Evolutionary conservation across 1,140 invertebrate genomes (phyloP).

Genomic region (Procambarus virginalis): DNA sequence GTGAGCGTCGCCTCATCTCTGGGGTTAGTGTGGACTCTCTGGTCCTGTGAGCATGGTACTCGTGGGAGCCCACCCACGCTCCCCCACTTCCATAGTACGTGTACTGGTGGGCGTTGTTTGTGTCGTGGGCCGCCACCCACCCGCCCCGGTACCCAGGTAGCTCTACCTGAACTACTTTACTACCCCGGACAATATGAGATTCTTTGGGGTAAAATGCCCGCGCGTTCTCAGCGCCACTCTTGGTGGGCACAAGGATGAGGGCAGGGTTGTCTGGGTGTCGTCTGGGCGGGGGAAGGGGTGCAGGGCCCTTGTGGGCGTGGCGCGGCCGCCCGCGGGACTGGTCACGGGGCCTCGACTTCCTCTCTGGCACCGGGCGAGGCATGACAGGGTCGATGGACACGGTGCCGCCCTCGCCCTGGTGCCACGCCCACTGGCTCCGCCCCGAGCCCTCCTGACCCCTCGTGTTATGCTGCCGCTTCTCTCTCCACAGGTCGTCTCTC

Average conservation of each 20-base stretch:
- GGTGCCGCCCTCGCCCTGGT: neutral
- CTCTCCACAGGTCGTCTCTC: neutral
- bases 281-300: conserved; percentile 65
- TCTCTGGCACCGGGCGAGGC: neutral
- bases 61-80: conserved; percentile 14
- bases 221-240: conserved; percentile 67
- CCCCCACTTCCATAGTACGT: neutral
- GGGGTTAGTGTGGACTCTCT: conserved; percentile 20
- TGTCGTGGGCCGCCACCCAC: conserved; percentile 22
- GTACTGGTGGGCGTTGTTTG: neutral
- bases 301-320: conserved; percentile 60
- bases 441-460: neutral
- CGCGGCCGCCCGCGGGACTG: conserved; percentile 19
- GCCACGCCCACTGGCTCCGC: conserved; percentile 21
- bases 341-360: conserved; percentile 10
- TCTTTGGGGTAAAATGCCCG: conserved; percentile 68
- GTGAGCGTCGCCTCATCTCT: conserved; percentile 57
- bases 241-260: conserved; percentile 69
- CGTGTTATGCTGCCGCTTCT: neutral
- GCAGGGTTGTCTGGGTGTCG: conserved; percentile 64
- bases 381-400: neutral
- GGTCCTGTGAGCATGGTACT: conserved; percentile 51
- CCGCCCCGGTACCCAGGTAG: conserved; percentile 41
- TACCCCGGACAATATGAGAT: conserved; percentile 65
- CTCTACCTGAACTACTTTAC: conserved; percentile 64